Evolutionary conservation across 2,888 invertebrate genomes (phyloP).

Genomic region (Acanthosepion esculentum): DNA sequence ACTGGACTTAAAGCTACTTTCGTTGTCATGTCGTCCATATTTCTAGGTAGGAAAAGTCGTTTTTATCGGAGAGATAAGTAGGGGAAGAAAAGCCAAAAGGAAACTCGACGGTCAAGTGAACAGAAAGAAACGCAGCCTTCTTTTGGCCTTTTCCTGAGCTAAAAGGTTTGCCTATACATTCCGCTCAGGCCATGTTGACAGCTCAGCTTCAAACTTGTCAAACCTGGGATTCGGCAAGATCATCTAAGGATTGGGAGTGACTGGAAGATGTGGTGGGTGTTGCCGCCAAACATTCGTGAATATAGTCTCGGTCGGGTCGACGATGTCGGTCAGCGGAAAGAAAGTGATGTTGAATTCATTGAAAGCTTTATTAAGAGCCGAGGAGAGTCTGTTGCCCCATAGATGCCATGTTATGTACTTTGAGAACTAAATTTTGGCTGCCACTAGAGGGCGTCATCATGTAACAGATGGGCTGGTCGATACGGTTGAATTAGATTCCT

Average conservation of each 20-base stretch:
- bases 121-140: neutral
- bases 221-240: neutral
- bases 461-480: neutral
- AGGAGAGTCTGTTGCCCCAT: neutral
- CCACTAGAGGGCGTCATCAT: neutral
- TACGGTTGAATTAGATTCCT: no score
- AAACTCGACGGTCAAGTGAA: neutral
- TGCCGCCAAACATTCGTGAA: neutral
- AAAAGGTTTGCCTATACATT: neutral
- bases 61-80: neutral
- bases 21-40: neutral
- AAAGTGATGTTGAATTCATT: neutral
- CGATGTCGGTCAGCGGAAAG: neutral
- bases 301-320: neutral
- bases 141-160: neutral
- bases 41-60: neutral
- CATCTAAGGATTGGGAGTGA: neutral
- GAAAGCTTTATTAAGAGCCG: neutral
- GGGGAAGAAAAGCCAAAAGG: neutral
- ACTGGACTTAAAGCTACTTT: neutral
- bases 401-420: neutral
- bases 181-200: neutral
- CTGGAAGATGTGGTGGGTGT: neutral
- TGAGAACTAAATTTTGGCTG: neutral
- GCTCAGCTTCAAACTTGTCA: neutral